Conservation (phyloP, 2,113 vertebrate genomes). For the Cacatua alba region DNA sequence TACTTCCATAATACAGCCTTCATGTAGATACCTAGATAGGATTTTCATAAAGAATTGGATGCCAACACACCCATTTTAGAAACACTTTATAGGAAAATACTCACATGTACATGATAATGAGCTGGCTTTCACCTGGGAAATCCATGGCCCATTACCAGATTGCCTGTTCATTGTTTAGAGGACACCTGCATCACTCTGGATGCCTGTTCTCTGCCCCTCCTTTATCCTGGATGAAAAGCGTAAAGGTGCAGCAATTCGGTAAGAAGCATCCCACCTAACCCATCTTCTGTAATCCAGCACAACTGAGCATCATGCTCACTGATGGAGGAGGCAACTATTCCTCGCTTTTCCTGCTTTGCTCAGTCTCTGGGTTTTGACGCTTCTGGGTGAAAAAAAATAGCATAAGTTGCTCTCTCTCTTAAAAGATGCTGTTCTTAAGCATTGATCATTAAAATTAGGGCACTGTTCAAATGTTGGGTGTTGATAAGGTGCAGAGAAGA, state of each 20-base stretch:
- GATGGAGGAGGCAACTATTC: neutral
- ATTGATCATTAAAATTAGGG: neutral
- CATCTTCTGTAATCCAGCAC: neutral
- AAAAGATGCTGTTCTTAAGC: neutral
- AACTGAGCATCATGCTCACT: neutral
- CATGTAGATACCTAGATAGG: neutral
- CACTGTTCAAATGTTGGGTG: neutral
- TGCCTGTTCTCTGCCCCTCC: neutral
- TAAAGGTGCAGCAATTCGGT: neutral
- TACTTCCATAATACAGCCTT: neutral
- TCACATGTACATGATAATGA: neutral
- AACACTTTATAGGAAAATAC: neutral
- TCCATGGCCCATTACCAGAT: neutral
- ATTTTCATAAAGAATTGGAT: neutral
- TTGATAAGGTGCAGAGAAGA: neutral
- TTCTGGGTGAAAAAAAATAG: neutral
- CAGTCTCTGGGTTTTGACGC: neutral
- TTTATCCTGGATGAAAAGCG: neutral
- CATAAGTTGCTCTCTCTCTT: neutral
- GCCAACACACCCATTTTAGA: neutral
- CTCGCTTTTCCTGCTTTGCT: neutral
- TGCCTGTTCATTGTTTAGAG: neutral
- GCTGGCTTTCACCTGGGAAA: neutral
- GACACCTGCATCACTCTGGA: rapidly evolving
- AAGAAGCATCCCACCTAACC: neutral